Conservation (phyloP, 2,113 vertebrate species). For the Platycercus adscitus region DNA sequence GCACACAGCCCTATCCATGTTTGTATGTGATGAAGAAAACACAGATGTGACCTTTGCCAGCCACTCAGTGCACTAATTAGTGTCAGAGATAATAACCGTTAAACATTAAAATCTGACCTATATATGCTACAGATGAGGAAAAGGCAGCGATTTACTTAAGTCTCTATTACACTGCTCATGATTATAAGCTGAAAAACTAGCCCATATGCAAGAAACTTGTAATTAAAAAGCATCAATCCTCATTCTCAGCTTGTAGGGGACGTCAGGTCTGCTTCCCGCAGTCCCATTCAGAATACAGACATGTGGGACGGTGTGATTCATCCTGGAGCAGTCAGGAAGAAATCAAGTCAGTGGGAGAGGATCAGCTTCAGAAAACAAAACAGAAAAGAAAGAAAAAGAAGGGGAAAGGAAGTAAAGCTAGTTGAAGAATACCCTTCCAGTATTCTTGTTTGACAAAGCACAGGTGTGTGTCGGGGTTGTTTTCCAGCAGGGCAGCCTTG, state of each 20-base stretch:
- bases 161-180: constrained; percentile 20
- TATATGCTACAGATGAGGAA: constrained; percentile 1
- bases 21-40: background rate
- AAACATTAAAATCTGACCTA: constrained; percentile 39
- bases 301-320: constrained; percentile 8
- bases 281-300: background rate
- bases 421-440: background rate
- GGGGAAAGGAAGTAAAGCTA: background rate
- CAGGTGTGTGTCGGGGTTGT: constrained; percentile 3
- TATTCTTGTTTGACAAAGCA: constrained; percentile 14
- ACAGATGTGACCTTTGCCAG: constrained; percentile 51
- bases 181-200: constrained; percentile 33
- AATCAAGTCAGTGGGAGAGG: background rate
- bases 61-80: constrained; percentile 19
- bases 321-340: background rate
- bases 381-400: background rate
- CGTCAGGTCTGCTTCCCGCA: background rate
- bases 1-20: background rate
- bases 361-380: background rate
- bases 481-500: background rate
- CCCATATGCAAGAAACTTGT: constrained; percentile 26
- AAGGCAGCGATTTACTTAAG: constrained; percentile 48
- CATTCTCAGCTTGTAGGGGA: constrained; percentile 3
- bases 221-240: constrained; percentile 56
- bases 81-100: constrained; percentile 44